phyloP scores from a whole-genome alignment of 2,888 invertebrate species.

The Rutpela maculata region DNA sequence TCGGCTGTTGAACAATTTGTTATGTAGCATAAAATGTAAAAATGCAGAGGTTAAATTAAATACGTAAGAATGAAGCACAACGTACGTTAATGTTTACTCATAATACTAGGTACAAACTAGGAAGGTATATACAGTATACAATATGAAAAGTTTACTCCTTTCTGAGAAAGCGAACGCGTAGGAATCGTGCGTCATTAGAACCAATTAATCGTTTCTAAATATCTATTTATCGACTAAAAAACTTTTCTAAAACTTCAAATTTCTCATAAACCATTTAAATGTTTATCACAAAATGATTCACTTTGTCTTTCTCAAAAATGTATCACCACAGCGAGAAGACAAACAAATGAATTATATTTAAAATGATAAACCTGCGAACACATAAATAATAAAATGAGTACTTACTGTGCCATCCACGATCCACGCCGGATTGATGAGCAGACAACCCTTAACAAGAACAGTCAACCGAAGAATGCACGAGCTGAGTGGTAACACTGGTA shows the following conservation, averaged over 20 bases:
- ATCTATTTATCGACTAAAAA: background rate
- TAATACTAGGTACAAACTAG: background rate
- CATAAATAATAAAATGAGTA: conserved; percentile 2
- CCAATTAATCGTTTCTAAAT: background rate
- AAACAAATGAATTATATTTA: no score
- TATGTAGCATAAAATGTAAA: background rate
- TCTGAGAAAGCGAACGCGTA: background rate
- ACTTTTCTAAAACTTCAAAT: background rate
- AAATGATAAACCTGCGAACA: no score
- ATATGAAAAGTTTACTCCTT: background rate
- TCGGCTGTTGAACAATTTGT: background rate
- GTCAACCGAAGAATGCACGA: background rate
- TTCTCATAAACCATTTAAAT: no score
- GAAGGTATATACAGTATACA: background rate
- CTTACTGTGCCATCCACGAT: background rate
- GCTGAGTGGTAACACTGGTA: background rate
- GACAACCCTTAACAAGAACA: background rate
- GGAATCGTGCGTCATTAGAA: conserved; percentile 3
- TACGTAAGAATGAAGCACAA: background rate
- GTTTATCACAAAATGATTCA: no score
- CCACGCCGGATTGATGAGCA: background rate
- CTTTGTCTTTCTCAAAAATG: no score
- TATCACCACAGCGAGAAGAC: no score
- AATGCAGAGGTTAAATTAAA: background rate
- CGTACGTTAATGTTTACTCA: background rate